A percentile compares a stretch with the other conserved stretches of the same genome.
phyloP scores from a whole-genome alignment of 2,113 vertebrate genomes.

The Epinephelus lanceolatus region DNA sequence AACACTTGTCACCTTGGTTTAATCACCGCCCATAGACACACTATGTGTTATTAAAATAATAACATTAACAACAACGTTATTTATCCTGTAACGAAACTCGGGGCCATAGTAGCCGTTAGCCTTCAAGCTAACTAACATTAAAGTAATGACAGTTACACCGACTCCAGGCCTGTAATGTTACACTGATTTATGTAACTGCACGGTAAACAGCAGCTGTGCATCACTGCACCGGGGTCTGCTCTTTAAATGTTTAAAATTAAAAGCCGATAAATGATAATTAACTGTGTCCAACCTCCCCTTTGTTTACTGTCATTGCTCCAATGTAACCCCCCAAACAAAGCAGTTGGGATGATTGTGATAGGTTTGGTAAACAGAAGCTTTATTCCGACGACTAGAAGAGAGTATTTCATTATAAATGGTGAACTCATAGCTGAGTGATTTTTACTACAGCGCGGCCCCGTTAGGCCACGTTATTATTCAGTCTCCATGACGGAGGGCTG shows the following conservation, averaged over 20 bases:
- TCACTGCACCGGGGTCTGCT: fast-evolving
- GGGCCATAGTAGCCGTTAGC: slow-evolving; percentile 62
- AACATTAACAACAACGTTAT: neutral
- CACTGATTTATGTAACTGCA: neutral
- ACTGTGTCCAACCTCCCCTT: slow-evolving; percentile 27
- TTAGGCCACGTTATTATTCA: slow-evolving; percentile 30
- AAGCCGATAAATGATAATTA: neutral
- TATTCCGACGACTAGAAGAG: neutral
- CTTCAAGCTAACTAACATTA: slow-evolving; percentile 38
- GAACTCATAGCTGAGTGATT: neutral
- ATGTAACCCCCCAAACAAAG: slow-evolving; percentile 40
- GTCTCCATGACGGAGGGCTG: slow-evolving; percentile 9
- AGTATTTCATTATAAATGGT: neutral
- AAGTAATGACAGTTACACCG: slow-evolving; percentile 48
- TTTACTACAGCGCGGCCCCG: neutral
- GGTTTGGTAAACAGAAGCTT: neutral
- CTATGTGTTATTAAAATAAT: fast-evolving
- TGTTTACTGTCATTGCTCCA: slow-evolving; percentile 53
- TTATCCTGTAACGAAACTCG: neutral
- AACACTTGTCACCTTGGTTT: neutral
- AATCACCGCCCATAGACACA: fast-evolving
- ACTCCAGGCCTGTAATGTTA: slow-evolving; percentile 39
- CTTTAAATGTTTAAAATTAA: neutral
- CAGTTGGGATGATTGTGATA: neutral
- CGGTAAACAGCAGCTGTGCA: fast-evolving